phyloP scores from a whole-genome alignment of 2,797 vertebrate species.

The Notolabrus celidotus region DNA sequence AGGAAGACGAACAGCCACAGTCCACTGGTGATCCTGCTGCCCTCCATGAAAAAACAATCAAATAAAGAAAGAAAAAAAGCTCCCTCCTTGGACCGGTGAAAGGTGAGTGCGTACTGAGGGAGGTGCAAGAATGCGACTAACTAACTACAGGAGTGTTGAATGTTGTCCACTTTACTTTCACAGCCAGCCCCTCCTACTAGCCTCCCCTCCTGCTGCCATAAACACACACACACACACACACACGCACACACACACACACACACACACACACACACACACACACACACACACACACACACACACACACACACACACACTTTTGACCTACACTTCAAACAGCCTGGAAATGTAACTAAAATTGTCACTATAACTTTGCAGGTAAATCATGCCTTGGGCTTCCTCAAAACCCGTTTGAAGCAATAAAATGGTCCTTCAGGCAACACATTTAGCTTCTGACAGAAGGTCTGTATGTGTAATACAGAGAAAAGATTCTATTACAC shows the following conservation, averaged over 20 bases:
- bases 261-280: slow-evolving; percentile 32
- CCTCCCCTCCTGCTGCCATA: slow-evolving; percentile 12
- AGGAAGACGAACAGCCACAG: slow-evolving; percentile 63
- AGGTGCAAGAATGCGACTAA: slow-evolving; percentile 43
- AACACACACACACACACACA: slow-evolving; percentile 31
- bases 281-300: slow-evolving; percentile 22
- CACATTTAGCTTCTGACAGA: not conserved
- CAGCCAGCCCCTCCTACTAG: slow-evolving; percentile 67
- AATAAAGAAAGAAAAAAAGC: too few relatives aligned
- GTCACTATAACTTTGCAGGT: not conserved
- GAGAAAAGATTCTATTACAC: slow-evolving; percentile 1
- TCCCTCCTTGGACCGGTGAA: not conserved
- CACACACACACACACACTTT: slow-evolving; percentile 21
- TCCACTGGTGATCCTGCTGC: slow-evolving; percentile 43
- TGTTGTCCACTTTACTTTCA: slow-evolving; percentile 39
- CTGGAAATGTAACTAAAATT: not conserved
- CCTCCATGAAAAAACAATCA: slow-evolving; percentile 46
- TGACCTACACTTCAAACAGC: slow-evolving; percentile 27
- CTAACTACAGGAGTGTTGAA: slow-evolving; percentile 18
- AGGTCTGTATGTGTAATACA: slow-evolving; percentile 16
- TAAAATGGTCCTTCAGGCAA: not conserved
- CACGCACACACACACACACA: slow-evolving; percentile 2
- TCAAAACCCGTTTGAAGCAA: slow-evolving; percentile 9
- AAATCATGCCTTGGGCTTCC: slow-evolving; percentile 3
- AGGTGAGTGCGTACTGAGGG: slow-evolving; percentile 23